Percentiles rank a stretch among this genome's conserved stretches.
phyloP scores from a whole-genome alignment of 2,797 vertebrate species.

The Heteromormyrus szaboi region DNA sequence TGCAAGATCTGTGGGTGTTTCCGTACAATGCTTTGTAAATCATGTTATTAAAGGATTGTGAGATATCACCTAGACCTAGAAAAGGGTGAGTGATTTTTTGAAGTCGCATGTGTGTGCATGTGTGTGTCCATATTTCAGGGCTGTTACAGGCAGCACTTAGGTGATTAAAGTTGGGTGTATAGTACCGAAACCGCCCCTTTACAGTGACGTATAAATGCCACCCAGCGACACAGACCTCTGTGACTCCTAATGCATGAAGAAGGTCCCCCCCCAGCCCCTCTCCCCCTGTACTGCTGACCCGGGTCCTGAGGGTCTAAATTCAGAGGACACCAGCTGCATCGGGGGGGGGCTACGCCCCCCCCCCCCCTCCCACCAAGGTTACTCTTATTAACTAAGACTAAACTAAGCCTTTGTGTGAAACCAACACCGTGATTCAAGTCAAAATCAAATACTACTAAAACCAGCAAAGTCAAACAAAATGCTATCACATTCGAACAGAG shows the following conservation, averaged over 20 bases:
- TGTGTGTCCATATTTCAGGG: not conserved
- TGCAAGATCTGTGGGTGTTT: not conserved
- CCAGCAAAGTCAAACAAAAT: not conserved
- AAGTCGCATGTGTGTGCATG: not conserved
- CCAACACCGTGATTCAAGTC: not conserved
- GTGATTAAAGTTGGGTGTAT: not conserved
- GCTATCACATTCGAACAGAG: not conserved
- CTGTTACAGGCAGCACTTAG: not conserved
- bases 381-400: not conserved
- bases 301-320: not conserved
- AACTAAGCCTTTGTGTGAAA: not conserved
- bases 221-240: not conserved
- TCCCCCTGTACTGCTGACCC: not conserved
- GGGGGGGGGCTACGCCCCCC: not conserved
- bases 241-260: not conserved
- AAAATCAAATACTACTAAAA: not conserved
- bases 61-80: not conserved
- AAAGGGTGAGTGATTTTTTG: not conserved
- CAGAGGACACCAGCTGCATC: constrained; percentile 3
- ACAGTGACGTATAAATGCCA: not conserved
- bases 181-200: not conserved
- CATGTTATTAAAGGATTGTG: not conserved
- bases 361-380: not conserved
- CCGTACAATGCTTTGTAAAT: not conserved
- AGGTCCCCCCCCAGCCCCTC: not conserved